Conservation (phyloP, 2,888 invertebrate species). For the Dusona sp. region DNA sequence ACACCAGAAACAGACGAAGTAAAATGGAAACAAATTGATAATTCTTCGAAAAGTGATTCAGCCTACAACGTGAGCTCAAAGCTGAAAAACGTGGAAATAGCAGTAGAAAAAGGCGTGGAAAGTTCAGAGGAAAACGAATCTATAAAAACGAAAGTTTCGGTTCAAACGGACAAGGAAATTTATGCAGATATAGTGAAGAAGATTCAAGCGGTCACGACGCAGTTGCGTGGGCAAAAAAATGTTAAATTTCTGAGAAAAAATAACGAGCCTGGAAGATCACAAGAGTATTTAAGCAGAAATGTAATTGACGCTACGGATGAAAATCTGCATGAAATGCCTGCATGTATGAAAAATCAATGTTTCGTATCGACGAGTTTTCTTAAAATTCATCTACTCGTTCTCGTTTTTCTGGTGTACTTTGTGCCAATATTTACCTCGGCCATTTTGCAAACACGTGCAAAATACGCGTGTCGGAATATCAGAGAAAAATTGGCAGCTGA, state of each 20-base stretch:
- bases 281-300: constrained; percentile 26
- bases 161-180: constrained; percentile 72
- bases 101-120: neutral
- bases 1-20: neutral
- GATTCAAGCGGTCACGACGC: constrained; percentile 71
- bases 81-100: neutral
- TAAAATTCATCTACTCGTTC: constrained; percentile 77
- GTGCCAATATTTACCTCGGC: constrained; percentile 75
- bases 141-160: constrained; percentile 3
- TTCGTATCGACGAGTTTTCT: constrained; percentile 76
- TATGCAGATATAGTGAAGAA: constrained; percentile 76
- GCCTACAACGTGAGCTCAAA: neutral
- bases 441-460: constrained; percentile 68
- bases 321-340: neutral
- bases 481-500: constrained; percentile 68
- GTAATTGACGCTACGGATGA: neutral
- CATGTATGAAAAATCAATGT: constrained; percentile 73
- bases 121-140: neutral
- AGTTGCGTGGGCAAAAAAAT: constrained; percentile 35
- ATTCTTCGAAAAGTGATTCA: neutral
- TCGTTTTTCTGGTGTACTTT: constrained; percentile 78
- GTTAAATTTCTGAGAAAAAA: constrained; percentile 5
- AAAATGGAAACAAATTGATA: neutral
- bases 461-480: constrained; percentile 65
- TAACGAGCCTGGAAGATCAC: constrained; percentile 13